Conservation (phyloP, 2,797 vertebrate species). For the Nannoperca obscura region DNA sequence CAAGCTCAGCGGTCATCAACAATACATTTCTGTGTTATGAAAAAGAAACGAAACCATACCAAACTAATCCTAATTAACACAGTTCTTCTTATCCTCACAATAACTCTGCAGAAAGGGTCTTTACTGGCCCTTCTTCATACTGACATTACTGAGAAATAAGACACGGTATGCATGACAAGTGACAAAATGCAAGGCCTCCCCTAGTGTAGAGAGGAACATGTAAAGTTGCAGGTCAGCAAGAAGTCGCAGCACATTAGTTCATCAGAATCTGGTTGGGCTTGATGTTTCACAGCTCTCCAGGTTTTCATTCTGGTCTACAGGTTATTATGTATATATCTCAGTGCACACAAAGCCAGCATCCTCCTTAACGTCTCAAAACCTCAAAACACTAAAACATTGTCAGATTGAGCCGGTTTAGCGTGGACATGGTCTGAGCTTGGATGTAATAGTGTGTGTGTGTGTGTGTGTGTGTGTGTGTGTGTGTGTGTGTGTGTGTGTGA, state of each 20-base stretch:
- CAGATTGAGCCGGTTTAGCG: neutral
- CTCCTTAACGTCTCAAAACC: neutral
- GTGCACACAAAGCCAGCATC: neutral
- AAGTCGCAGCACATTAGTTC: too few species aligned
- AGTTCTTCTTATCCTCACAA: neutral
- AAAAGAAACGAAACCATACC: neutral
- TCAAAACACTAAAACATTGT: too few species aligned
- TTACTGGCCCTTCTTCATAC: neutral
- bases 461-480: too few species aligned
- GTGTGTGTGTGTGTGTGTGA: too few species aligned
- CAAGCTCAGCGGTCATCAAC: conserved; percentile 3
- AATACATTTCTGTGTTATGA: neutral
- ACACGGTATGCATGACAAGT: neutral
- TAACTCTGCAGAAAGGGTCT: neutral
- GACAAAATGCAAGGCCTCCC: too few species aligned
- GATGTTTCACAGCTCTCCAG: neutral
- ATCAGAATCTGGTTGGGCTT: neutral
- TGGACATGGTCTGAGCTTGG: neutral
- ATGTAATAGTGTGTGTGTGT: too few species aligned
- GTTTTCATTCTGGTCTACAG: neutral
- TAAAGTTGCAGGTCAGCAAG: neutral
- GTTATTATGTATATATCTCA: neutral
- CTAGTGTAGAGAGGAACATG: neutral
- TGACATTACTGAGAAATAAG: neutral
- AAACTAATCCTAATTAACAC: neutral